Base-by-base conservation (phyloP, 2,888 invertebrate genomes). In the Heliconius ethilla region DNA sequence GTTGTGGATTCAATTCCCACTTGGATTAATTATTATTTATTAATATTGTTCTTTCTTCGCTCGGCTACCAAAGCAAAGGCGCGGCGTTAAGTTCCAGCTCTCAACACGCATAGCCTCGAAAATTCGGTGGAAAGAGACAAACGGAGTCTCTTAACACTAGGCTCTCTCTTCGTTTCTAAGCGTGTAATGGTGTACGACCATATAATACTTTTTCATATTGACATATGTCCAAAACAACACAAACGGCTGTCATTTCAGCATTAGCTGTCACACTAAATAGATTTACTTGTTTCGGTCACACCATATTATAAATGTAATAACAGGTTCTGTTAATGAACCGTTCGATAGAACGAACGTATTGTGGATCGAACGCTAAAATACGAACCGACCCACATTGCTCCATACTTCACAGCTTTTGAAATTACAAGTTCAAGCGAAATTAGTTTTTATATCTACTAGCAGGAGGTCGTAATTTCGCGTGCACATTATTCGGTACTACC, bases 351-450 rank as follows among this genome's bases (percentile, higher is more conserved):
- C 87, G 88, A 89, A 90, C 87, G 86, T 85, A 90, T 89, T 90
- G 89, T 90, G 85, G 86, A 84, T 86, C 82, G 82, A 84, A 84
- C 85, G 82, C 80, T 82, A 85, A 87, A 88, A 88, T 90, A 87
- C 86, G 87, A 88, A 89, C 86, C 84, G 90, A 89, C 91, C 91
- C 87, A 92, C 87, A 89, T 90, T 83, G 85, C 75, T 82, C 88
- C 88, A 88, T 89, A 86, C 88, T 89, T 84, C 87, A 89, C 62
- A 87, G 90, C 88, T 83, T 87, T 88, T 88, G 86, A 89, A 86
- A 90, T 89, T 87, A 85, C 70, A n/a, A 66, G 59, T 79, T 75
- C 84, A 84, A 78, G 83, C 87, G 82, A 87, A 85, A 85, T 84
- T 85, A 82, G 84, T 82, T 84, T 83, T 83, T 88, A 85, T 81